Evolutionary conservation across 64 coral and sea anemone species (phyloP), one percentile per base, ranked within the genome.

Genomic region (Hydrozoanthus tunicans): DNA sequence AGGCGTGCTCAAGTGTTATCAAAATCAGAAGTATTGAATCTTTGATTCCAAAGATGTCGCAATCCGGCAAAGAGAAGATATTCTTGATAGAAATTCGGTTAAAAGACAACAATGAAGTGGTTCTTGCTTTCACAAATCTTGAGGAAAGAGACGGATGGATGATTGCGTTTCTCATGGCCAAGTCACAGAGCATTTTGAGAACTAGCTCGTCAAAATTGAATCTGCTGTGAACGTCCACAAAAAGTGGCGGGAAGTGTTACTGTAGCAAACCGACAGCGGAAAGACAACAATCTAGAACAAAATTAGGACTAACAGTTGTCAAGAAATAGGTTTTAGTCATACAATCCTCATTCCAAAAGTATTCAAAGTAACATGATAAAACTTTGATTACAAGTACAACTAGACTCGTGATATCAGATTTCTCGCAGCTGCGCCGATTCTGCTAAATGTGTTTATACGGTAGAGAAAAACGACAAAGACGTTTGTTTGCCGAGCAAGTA

Each of bases 121-220:
- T 13, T 4, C 69, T 88, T 70, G 84, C 84, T 5, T 88, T 88
- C 59, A 60, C 51, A 75, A 88, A 7, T 75, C 68, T 68, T 6
- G 84, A 88, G 69, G 84, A 88, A 51, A 54, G 84, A 74, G 84
- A 88, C 51, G 69, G 67, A 8, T 88, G 84, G 84, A 88, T 75
- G 69, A 88, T 88, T 32, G 84, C 84, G 17, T 88, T 88, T 88
- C 55, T 88, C 4, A 88, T 56, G 5, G 84, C 84, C 57, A 88
- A 88, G 24, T 88, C 84, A 26, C 69, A 61, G 56, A 74, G 84
- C 57, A 88, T 88, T 73, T 72, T 73, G 25, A 56, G 69, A 73
- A 59, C 32, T 76, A 26, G 53, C 14, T 59, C n/a, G 9, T 27
- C 53, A 26, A 86, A 72, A 58, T 26, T 73, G 32, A 73, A 27